These are phyloP conservation scores for Dicrostonyx torquatus DNA, from an alignment of 2,797 vertebrate species.

Conservation along the genomic window DNA sequence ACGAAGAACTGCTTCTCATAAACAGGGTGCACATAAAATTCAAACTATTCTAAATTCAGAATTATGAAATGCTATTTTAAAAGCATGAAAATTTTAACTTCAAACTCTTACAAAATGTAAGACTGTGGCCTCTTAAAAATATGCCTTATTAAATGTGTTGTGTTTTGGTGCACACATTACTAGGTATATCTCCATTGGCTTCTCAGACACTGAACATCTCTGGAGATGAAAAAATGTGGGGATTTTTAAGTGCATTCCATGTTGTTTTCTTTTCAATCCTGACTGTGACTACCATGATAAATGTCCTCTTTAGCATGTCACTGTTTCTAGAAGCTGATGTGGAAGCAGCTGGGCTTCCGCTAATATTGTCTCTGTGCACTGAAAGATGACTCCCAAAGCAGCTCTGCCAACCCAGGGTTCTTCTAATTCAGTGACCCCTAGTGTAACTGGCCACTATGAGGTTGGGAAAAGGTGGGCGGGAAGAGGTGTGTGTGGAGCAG, in stretches of 20 bases:
- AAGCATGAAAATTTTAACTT: constrained; percentile 84
- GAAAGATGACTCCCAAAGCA: constrained; percentile 76
- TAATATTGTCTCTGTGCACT: constrained; percentile 79
- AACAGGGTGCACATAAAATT: constrained; percentile 82
- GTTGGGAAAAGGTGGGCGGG: constrained; percentile 26
- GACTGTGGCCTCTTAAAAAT: constrained; percentile 81
- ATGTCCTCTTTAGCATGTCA: constrained; percentile 53
- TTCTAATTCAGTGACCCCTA: constrained; percentile 53
- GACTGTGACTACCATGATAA: constrained; percentile 62
- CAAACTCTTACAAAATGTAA: constrained; percentile 82
- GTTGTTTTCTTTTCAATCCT: constrained; percentile 81
- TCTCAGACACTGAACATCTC: constrained; percentile 62
- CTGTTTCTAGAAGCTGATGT: constrained; percentile 70
- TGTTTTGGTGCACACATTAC: constrained; percentile 78
- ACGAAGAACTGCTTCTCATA: constrained; percentile 86
- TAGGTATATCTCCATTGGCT: constrained; percentile 72
- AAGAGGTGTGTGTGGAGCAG: constrained; percentile 75
- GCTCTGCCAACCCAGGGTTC: constrained; percentile 64
- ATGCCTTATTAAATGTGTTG: constrained; percentile 77
- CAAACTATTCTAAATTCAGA: constrained; percentile 82
- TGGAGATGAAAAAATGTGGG: constrained; percentile 77
- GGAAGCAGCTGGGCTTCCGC: constrained; percentile 75
- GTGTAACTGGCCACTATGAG: constrained; percentile 75
- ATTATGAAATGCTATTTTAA: constrained; percentile 83
- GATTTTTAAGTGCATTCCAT: constrained; percentile 75